phyloP scores from a whole-genome alignment of 2,113 vertebrate genomes.

The Colaptes auratus region DNA sequence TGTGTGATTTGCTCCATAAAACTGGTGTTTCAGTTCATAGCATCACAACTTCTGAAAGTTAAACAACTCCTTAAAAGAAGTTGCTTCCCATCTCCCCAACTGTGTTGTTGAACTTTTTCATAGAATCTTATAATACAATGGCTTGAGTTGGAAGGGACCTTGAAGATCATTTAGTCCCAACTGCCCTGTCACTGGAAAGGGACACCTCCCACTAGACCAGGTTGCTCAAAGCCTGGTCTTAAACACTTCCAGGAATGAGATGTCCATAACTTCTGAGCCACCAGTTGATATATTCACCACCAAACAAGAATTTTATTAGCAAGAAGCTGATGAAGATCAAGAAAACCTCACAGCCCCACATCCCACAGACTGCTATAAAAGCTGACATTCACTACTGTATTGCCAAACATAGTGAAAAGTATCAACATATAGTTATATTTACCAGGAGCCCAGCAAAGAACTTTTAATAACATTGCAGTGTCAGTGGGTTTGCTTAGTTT shows the following conservation, averaged over 20 bases:
- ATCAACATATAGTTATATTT: background rate
- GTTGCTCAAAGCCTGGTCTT: no score
- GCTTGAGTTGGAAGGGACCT: no score
- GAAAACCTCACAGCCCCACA: accelerated
- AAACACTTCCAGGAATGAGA: no score
- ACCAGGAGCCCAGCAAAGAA: background rate
- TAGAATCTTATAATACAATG: no score
- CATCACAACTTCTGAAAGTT: background rate
- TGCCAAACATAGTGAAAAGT: background rate
- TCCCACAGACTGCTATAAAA: background rate
- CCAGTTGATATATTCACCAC: background rate
- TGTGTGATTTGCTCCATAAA: background rate
- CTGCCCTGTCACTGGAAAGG: no score
- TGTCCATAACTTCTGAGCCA: no score
- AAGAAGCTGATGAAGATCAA: background rate
- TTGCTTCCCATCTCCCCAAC: background rate
- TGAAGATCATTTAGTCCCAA: no score
- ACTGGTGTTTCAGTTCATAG: background rate
- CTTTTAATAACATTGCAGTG: background rate
- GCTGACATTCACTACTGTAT: background rate
- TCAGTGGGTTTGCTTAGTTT: background rate
- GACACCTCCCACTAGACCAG: no score
- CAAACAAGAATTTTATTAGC: accelerated
- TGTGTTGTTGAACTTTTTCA: background rate
- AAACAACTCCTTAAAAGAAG: background rate